phyloP scores from a whole-genome alignment of 1,140 invertebrate genomes.

The Neodiprion fabricii region DNA sequence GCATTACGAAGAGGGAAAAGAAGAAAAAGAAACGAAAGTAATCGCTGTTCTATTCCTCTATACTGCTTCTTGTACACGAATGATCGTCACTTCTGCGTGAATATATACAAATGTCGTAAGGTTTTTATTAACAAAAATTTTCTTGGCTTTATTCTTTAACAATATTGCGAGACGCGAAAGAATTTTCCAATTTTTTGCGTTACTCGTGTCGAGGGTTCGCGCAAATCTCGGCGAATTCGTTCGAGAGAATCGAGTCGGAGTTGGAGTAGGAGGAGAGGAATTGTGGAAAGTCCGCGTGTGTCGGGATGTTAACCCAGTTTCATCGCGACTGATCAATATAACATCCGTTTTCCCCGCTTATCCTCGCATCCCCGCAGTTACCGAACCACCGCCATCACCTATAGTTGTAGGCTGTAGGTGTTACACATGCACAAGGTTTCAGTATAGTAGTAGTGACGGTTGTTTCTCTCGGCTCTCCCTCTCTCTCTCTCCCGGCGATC shows the following conservation, averaged over 20 bases:
- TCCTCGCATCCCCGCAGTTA: neutral
- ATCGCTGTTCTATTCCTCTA: no score
- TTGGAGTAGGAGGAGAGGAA: neutral
- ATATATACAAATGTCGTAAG: neutral
- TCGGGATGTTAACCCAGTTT: constrained; percentile 5
- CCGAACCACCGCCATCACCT: neutral
- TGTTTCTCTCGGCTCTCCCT: neutral
- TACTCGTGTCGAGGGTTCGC: no score
- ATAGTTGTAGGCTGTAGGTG: neutral
- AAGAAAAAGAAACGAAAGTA: no score
- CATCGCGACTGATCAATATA: neutral
- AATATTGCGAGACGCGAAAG: no score
- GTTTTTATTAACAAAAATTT: neutral
- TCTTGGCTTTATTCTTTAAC: no score
- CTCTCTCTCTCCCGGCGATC: neutral
- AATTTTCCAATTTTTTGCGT: no score
- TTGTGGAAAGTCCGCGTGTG: neutral
- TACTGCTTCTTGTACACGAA: no score
- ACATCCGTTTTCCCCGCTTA: constrained; percentile 2
- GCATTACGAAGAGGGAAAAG: no score
- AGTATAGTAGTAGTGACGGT: neutral
- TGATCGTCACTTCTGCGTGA: no score
- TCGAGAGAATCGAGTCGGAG: neutral
- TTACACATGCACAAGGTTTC: neutral
- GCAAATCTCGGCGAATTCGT: neutral